Base-by-base conservation (phyloP, 2,888 invertebrate species). In the Eupithecia exiguata region DNA sequence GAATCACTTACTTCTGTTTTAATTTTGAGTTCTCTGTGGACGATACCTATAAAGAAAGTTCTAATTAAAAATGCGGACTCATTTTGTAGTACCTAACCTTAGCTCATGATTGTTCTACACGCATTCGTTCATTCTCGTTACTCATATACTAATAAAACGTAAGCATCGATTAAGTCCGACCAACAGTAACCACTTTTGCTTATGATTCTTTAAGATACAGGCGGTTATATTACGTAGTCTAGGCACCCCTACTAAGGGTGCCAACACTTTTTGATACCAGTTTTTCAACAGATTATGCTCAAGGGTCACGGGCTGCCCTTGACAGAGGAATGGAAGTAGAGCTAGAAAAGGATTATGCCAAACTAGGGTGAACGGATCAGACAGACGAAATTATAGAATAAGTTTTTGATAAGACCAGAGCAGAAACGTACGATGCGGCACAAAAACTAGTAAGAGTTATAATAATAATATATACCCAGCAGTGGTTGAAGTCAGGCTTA, bases 11-110 rank as follows among this genome's bases (percentile, higher is more conserved):
- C 10, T 66, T 72, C 68, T 14, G 46, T 25, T 70, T 75, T 68
- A 66, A 67, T 35, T 68, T 46, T 66, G 72, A 21, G 18, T 16
- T 70, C 62, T 65, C 61, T 69, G 75, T n/a, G 40, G 72, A 38
- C 61, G 70, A 70, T 9, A 76, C 73, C 75, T 76, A 76, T 58
- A 73, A 76, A 76, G 49, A 71, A 73, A 76, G 71, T 10, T 21
- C 12, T 38, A 9, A 65, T 36, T 65, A 30, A 53, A 21, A 53
- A 12, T 21, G 53, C 53, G 21, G 53, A 53, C 12, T 53, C 10
- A 49, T 49, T 49, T 21, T 21, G 21, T 4, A 21, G 21, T 53
- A 53, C 6, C 12, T 30, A 30, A 30, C 30, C 9, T n/a, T 49
- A 53, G 4, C 10, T 53, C 53, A 4, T 21, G 21, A 53, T 53